phyloP scores from a whole-genome alignment of 2,888 invertebrate genomes.

The Tetramorium bicarinatum region DNA sequence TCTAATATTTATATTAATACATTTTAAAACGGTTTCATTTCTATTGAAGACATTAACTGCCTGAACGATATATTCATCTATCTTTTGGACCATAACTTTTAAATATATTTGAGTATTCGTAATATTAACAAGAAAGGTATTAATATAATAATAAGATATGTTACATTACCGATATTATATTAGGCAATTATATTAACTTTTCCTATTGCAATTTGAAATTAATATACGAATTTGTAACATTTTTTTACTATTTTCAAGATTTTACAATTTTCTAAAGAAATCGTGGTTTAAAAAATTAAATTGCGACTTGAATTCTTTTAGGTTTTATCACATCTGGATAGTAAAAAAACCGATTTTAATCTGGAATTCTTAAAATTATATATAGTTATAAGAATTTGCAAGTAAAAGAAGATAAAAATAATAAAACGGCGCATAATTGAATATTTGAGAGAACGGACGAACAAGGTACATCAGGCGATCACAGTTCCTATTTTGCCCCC shows the following conservation, averaged over 20 bases:
- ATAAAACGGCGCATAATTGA: conserved; percentile 25
- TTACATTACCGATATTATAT: neutral
- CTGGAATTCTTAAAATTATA: conserved; percentile 1
- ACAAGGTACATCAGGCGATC: conserved; percentile 82
- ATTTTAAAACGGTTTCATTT: conserved; percentile 19
- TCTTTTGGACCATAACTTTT: neutral
- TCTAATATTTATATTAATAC: conserved; percentile 16
- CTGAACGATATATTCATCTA: conserved; percentile 4
- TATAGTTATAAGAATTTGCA: neutral
- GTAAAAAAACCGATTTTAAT: neutral
- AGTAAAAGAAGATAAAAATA: neutral
- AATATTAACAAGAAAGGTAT: conserved; percentile 21
- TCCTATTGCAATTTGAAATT: conserved; percentile 12
- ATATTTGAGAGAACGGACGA: conserved; percentile 61
- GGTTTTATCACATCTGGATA: neutral
- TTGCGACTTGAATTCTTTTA: conserved; percentile 16
- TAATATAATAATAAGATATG: conserved; percentile 22
- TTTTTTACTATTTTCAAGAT: conserved; percentile 45
- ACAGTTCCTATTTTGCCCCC: conserved; percentile 84
- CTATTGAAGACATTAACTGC: conserved; percentile 28
- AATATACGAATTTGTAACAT: conserved; percentile 6
- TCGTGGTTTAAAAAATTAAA: neutral
- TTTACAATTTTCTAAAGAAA: conserved; percentile 42
- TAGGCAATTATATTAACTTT: conserved; percentile 13
- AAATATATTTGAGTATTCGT: conserved; percentile 6